These are phyloP conservation scores for Tipula vernalis DNA, from an alignment of 2,888 invertebrate species.

Conservation along the genomic window DNA sequence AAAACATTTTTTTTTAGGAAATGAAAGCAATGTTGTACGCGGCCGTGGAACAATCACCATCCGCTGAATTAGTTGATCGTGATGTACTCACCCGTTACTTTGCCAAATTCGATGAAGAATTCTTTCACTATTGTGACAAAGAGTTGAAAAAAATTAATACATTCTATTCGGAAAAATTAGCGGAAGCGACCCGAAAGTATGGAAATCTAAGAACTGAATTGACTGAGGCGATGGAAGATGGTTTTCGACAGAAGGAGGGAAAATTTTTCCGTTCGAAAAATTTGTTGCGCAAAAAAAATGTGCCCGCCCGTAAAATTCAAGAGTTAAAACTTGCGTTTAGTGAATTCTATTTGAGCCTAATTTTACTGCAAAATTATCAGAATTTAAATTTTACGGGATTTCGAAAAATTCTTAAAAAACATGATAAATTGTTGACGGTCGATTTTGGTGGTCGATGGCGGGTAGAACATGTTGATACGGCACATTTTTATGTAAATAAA, in stretches of 20 bases:
- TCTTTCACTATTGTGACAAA: conserved; percentile 72
- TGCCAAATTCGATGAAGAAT: conserved; percentile 71
- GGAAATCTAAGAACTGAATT: conserved; percentile 61
- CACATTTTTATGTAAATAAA: conserved; percentile 72
- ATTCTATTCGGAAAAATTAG: conserved; percentile 80
- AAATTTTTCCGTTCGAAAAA: conserved; percentile 32
- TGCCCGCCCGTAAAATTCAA: conserved; percentile 56
- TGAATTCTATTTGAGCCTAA: conserved; percentile 78
- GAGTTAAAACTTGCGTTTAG: conserved; percentile 80
- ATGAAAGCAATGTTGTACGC: conserved; percentile 76
- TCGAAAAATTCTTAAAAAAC: conserved; percentile 81
- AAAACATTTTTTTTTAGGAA: conserved; percentile 44
- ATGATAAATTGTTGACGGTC: conserved; percentile 64
- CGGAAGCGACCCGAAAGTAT: conserved; percentile 73
- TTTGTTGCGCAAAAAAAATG: conserved; percentile 33
- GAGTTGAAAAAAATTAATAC: conserved; percentile 81
- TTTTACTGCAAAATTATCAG: conserved; percentile 78
- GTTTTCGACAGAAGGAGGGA: conserved; percentile 29
- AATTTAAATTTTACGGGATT: conserved; percentile 82
- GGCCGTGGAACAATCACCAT: conserved; percentile 64
- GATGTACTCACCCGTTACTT: conserved; percentile 58
- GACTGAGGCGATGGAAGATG: conserved; percentile 38
- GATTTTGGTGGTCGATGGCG: conserved; percentile 68
- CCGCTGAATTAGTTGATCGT: conserved; percentile 58
- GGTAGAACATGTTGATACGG: conserved; percentile 64